phyloP scores from a whole-genome alignment of 2,888 invertebrate species.

The Lucinisca nassula region DNA sequence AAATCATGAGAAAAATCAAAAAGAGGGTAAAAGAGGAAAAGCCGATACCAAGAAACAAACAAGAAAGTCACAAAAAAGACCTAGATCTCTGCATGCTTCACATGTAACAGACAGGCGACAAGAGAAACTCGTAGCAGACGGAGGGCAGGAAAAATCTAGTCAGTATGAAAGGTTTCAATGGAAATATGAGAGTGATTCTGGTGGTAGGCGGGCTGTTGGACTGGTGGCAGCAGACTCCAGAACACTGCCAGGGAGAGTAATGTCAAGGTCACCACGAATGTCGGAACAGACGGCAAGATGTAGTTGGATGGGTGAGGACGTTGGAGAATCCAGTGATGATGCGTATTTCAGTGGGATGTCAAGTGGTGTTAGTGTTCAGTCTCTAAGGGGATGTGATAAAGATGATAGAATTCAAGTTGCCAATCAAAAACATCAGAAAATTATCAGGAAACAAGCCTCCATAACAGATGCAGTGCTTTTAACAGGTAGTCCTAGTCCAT shows the following conservation, averaged over 20 bases:
- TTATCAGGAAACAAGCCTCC: neutral
- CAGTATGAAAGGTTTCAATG: neutral
- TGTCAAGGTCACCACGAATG: neutral
- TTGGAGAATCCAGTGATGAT: slow-evolving; percentile 61
- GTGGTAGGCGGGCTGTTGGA: neutral
- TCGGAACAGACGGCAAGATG: neutral
- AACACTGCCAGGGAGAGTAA: neutral
- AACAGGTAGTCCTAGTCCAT: neutral
- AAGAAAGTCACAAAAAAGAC: neutral
- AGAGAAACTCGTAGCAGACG: neutral
- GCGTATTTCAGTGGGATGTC: slow-evolving; percentile 65
- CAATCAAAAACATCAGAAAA: neutral
- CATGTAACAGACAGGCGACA: neutral
- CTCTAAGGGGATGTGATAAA: neutral
- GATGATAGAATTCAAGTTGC: neutral
- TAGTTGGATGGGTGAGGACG: neutral
- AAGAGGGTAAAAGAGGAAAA: slow-evolving; percentile 2
- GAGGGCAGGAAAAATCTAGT: neutral
- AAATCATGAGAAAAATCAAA: neutral
- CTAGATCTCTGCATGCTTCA: neutral
- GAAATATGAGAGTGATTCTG: neutral
- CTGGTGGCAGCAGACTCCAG: neutral
- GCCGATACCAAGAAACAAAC: neutral
- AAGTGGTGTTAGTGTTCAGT: slow-evolving; percentile 30
- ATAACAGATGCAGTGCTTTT: neutral